These are phyloP conservation scores for Papilio elwesi DNA, from an alignment of 2,888 invertebrate species.

Conservation along the genomic window DNA sequence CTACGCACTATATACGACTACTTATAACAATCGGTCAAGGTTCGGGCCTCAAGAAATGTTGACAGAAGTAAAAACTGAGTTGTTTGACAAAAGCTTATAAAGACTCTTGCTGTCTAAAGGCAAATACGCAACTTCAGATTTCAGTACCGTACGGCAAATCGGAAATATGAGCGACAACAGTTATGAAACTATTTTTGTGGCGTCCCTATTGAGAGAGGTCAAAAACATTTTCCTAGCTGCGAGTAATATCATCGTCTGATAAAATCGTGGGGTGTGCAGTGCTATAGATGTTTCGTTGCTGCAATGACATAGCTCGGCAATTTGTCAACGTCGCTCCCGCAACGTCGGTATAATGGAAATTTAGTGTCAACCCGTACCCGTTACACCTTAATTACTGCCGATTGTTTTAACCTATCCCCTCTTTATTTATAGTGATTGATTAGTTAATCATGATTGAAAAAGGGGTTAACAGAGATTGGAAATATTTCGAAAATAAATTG, in stretches of 20 bases:
- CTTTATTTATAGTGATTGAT: constrained; percentile 13
- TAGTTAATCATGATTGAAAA: constrained; percentile 1
- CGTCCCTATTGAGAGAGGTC: not conserved
- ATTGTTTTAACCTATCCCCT: constrained; percentile 61
- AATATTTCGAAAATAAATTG: not conserved
- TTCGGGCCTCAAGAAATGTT: too few relatives aligned
- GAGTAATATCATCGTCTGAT: constrained; percentile 24
- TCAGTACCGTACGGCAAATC: too few relatives aligned
- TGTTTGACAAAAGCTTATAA: too few relatives aligned
- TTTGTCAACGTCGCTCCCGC: constrained; percentile 69
- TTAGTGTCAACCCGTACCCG: constrained; percentile 68
- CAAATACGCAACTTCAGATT: too few relatives aligned
- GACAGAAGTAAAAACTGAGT: too few relatives aligned
- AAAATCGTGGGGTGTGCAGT: constrained; percentile 15
- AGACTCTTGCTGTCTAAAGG: too few relatives aligned
- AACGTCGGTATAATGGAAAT: constrained; percentile 69
- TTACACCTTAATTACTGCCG: constrained; percentile 65
- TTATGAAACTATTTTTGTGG: not conserved
- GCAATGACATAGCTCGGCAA: constrained; percentile 53
- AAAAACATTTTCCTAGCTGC: not conserved
- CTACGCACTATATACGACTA: too few relatives aligned
- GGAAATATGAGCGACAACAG: too few relatives aligned
- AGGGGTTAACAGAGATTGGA: not conserved
- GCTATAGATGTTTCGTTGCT: constrained; percentile 36
- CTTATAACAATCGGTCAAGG: too few relatives aligned